Evolutionary conservation across 2,797 vertebrate species (phyloP).

Genomic region (Chloroceryle inda): DNA sequence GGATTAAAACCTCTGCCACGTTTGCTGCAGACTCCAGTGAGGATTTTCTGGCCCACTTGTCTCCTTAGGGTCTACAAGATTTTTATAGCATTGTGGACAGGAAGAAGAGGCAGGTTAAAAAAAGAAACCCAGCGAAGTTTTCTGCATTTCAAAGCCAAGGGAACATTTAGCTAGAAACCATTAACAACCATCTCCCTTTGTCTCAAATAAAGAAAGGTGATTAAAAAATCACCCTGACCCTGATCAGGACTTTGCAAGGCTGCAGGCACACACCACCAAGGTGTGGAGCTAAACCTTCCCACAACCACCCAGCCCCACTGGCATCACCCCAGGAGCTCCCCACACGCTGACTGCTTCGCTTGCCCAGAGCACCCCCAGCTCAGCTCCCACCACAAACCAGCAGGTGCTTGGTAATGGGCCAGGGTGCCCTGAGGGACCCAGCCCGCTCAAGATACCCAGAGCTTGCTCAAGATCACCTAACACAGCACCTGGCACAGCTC

Average conservation of each 20-base stretch:
- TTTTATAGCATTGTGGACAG: background rate
- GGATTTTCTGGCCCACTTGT: background rate
- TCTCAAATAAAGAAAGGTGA: background rate
- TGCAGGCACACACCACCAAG: fast-evolving
- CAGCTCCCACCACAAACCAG: background rate
- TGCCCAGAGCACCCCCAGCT: background rate
- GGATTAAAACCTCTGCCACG: background rate
- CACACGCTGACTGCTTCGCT: fast-evolving
- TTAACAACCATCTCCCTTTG: background rate
- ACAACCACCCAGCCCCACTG: background rate
- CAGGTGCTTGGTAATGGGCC: background rate
- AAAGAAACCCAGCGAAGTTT: background rate
- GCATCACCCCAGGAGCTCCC: background rate
- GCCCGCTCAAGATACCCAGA: background rate
- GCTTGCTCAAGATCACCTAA: background rate
- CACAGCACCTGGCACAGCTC: background rate
- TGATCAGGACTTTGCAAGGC: background rate
- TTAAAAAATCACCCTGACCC: background rate
- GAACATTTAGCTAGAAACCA: background rate
- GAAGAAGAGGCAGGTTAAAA: background rate
- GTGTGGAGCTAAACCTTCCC: background rate
- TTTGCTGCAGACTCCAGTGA: background rate
- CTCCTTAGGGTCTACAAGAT: background rate
- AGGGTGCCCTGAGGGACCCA: background rate
- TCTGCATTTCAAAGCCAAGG: background rate